phyloP scores from a whole-genome alignment of 1,140 invertebrate genomes.

The Hycleus cichorii region DNA sequence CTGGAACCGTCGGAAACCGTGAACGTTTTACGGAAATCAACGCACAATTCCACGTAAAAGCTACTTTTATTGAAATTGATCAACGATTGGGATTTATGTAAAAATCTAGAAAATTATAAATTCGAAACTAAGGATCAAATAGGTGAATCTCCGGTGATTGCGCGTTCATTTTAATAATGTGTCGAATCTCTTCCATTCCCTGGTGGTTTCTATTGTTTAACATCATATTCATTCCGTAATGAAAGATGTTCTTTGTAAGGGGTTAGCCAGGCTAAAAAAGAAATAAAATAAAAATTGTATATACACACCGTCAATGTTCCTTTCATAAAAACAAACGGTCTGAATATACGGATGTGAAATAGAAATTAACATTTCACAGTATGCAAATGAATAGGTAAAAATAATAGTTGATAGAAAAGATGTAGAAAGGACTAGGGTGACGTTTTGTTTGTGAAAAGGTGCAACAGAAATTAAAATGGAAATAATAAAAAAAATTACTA shows the following conservation, averaged over 20 bases:
- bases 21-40: too few species aligned
- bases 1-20: too few species aligned
- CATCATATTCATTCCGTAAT: constrained; percentile 21
- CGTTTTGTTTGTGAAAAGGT: too few species aligned
- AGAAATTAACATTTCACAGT: constrained; percentile 29
- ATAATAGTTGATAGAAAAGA: constrained; percentile 17
- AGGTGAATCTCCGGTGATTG: too few species aligned
- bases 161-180: constrained; percentile 8
- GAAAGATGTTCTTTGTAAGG: constrained; percentile 21
- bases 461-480: too few species aligned
- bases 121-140: too few species aligned
- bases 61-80: too few species aligned
- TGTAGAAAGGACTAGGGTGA: neutral
- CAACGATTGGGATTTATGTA: too few species aligned
- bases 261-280: constrained; percentile 8
- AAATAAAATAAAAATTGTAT: constrained; percentile 1
- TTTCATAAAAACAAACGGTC: constrained; percentile 19
- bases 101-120: too few species aligned
- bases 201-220: constrained; percentile 22
- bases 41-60: too few species aligned
- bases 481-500: constrained; percentile 2
- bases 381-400: constrained; percentile 28
- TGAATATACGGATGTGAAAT: constrained; percentile 26
- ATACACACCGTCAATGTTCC: neutral
- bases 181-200: constrained; percentile 16